phyloP scores from a whole-genome alignment of 1,140 invertebrate genomes.

The Drosophila ficusphila region DNA sequence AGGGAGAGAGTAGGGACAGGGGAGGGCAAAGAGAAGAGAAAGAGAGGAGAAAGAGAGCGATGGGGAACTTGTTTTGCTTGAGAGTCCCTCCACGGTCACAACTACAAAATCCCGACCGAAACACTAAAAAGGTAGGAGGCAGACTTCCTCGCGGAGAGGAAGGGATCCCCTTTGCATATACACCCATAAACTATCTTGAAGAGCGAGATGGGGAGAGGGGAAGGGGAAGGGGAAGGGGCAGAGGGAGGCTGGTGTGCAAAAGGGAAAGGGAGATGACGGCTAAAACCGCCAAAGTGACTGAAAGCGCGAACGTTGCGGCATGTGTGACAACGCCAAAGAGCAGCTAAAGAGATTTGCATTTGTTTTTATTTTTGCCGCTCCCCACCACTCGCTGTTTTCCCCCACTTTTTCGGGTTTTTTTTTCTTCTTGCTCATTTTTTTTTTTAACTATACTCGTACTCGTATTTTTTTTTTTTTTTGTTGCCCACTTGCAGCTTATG shows the following conservation, averaged over 20 bases:
- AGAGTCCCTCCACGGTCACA: constrained; percentile 19
- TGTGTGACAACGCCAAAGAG: constrained; percentile 56
- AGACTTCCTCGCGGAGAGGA: constrained; percentile 3
- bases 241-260: background rate
- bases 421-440: background rate
- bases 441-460: too few species aligned
- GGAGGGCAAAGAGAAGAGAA: too few species aligned
- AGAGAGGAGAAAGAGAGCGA: constrained; percentile 1
- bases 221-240: background rate
- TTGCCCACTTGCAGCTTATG: constrained; percentile 65
- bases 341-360: constrained; percentile 75
- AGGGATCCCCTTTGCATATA: background rate
- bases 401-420: too few species aligned
- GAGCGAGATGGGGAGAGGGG: background rate
- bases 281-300: constrained; percentile 77
- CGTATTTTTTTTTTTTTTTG: constrained; percentile 30
- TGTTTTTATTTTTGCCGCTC: constrained; percentile 23
- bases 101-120: constrained; percentile 18
- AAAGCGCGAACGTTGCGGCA: constrained; percentile 60
- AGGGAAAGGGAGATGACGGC: constrained; percentile 47
- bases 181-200: constrained; percentile 14
- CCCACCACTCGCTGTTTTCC: background rate
- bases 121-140: constrained; percentile 10
- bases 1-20: background rate
- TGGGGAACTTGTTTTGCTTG: constrained; percentile 41